Percentiles rank a stretch among this genome's conserved stretches.
These are phyloP conservation scores for Dusona sp. DNA, from an alignment of 2,888 invertebrate species.

Conservation along the genomic window DNA sequence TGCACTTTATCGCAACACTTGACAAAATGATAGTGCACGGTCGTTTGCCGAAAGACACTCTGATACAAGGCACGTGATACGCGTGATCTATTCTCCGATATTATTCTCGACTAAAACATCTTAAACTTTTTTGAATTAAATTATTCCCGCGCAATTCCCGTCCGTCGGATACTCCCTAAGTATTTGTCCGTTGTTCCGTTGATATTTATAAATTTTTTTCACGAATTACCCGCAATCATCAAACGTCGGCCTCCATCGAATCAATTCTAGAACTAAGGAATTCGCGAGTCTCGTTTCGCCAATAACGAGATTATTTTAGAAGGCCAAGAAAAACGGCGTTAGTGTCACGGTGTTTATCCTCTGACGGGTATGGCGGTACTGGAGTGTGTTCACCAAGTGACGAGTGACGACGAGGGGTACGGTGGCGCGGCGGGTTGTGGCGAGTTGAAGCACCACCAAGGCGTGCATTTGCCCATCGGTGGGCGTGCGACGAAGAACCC, in stretches of 20 bases:
- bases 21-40: background rate
- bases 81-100: background rate
- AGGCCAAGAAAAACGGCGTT: slow-evolving; percentile 12
- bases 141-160: slow-evolving; percentile 42
- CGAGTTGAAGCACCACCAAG: slow-evolving; percentile 65
- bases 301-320: background rate
- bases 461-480: slow-evolving; percentile 69
- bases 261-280: too few relatives aligned
- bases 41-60: background rate
- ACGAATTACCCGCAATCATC: background rate
- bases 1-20: background rate
- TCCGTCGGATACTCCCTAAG: slow-evolving; percentile 25
- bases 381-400: slow-evolving; percentile 73
- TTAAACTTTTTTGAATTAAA: background rate
- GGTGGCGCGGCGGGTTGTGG: slow-evolving; percentile 70
- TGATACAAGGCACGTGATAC: background rate
- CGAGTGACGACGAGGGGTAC: slow-evolving; percentile 71
- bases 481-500: slow-evolving; percentile 79
- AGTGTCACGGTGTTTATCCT: slow-evolving; percentile 81
- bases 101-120: background rate
- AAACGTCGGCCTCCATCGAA: background rate
- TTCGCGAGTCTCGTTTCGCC: background rate
- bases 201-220: background rate
- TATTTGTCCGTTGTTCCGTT: background rate
- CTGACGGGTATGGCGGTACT: slow-evolving; percentile 84